Percentiles rank a stretch among this genome's conserved stretches.
Evolutionary conservation across 2,888 invertebrate species (phyloP).

Genomic region (Colostygia pectinataria): DNA sequence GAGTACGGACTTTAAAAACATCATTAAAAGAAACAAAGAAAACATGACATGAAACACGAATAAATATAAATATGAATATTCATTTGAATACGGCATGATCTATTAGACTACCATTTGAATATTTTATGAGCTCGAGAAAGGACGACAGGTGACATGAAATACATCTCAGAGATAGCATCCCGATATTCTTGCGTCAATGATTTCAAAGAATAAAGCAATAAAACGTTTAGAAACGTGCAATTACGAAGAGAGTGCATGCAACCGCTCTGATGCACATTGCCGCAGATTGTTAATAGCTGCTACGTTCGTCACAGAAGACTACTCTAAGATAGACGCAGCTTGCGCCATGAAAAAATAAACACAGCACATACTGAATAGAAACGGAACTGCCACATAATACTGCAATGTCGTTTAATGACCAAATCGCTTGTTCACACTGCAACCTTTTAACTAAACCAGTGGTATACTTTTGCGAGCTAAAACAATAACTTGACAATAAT

Average conservation of each 20-base stretch:
- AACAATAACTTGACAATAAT: too few relatives aligned
- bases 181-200: slow-evolving; percentile 15
- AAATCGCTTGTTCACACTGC: too few relatives aligned
- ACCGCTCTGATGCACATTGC: slow-evolving; percentile 29
- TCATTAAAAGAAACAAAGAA: slow-evolving; percentile 2
- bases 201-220: slow-evolving; percentile 23
- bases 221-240: slow-evolving; percentile 29
- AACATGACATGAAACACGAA: slow-evolving; percentile 1
- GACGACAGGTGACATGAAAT: slow-evolving; percentile 19
- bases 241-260: slow-evolving; percentile 32
- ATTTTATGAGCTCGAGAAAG: slow-evolving; percentile 7
- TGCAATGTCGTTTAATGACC: background rate
- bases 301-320: background rate
- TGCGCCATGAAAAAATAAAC: background rate
- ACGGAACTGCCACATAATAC: background rate
- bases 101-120: slow-evolving; percentile 13
- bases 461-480: too few relatives aligned
- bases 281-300: slow-evolving; percentile 15
- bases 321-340: slow-evolving; percentile 4
- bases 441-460: too few relatives aligned
- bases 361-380: background rate
- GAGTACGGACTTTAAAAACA: too few relatives aligned
- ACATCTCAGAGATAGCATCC: background rate
- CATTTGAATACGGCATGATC: slow-evolving; percentile 3
- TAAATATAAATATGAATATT: background rate